Percentiles rank a stretch among this genome's conserved stretches.
These are phyloP conservation scores for Lordiphosa mommai DNA, from an alignment of 1,140 invertebrate species.

Conservation along the genomic window DNA sequence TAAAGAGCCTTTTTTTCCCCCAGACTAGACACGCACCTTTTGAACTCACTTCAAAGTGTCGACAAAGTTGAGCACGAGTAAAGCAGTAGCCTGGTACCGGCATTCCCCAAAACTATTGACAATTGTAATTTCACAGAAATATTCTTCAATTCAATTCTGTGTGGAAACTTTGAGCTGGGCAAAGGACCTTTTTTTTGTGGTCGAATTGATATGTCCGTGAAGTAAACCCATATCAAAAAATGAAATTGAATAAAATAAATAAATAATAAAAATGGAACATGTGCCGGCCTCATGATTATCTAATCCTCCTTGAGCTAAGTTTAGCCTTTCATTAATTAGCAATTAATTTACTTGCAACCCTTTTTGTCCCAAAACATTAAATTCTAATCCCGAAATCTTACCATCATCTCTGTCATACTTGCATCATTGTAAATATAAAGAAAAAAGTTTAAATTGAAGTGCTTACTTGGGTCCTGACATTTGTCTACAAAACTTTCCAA, in stretches of 20 bases:
- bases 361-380: slow-evolving; percentile 16
- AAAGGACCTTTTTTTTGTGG: slow-evolving; percentile 21
- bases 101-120: slow-evolving; percentile 37
- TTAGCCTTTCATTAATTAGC: slow-evolving; percentile 33
- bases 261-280: slow-evolving; percentile 3
- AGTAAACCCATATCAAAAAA: slow-evolving; percentile 35
- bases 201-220: slow-evolving; percentile 47
- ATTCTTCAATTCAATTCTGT: slow-evolving; percentile 3
- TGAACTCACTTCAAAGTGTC: slow-evolving; percentile 26
- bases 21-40: slow-evolving; percentile 28
- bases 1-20: slow-evolving; percentile 1
- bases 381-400: slow-evolving; percentile 25
- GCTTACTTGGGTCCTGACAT: slow-evolving; percentile 8
- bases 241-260: slow-evolving; percentile 4
- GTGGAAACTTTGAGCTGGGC: background rate
- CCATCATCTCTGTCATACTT: slow-evolving; percentile 6
- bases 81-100: background rate
- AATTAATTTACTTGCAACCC: slow-evolving; percentile 41
- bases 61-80: slow-evolving; percentile 18
- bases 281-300: slow-evolving; percentile 25
- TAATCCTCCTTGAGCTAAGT: slow-evolving; percentile 8
- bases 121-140: slow-evolving; percentile 6
- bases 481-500: slow-evolving; percentile 27
- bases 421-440: slow-evolving; percentile 23
- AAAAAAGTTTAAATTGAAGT: slow-evolving; percentile 55